Conservation (phyloP, 2,113 vertebrate species). For the Centropus bengalensis region DNA sequence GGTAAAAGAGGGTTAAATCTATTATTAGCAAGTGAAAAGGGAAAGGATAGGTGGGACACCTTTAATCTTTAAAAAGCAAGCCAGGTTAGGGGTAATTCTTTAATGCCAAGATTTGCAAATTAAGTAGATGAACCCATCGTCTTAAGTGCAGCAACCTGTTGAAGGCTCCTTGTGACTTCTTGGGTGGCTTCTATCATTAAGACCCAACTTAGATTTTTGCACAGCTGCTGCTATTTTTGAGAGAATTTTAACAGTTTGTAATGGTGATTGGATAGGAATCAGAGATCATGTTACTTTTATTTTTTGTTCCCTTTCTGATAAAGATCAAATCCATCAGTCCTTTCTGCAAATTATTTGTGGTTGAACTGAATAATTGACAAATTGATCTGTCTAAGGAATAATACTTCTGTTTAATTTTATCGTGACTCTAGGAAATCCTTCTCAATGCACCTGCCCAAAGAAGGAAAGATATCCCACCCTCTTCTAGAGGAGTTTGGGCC, state of each 20-base stretch:
- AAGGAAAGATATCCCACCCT: neutral
- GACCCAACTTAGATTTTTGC: neutral
- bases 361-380: neutral
- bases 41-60: neutral
- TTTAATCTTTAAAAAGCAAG: neutral
- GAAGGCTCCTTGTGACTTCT: neutral
- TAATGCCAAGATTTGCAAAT: neutral
- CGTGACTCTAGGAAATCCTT: neutral
- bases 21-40: neutral
- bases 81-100: neutral
- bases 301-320: neutral
- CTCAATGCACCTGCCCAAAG: neutral
- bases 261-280: neutral
- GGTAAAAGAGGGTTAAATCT: neutral
- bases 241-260: neutral
- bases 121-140: neutral
- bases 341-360: neutral
- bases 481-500: neutral
- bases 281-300: neutral
- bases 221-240: neutral
- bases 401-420: neutral
- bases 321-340: neutral
- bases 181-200: neutral
- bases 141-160: neutral
- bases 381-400: neutral